Percentiles rank a stretch among this genome's conserved stretches.
phyloP scores from a whole-genome alignment of 23 tunicate species.

The Trididemnum clinides region DNA sequence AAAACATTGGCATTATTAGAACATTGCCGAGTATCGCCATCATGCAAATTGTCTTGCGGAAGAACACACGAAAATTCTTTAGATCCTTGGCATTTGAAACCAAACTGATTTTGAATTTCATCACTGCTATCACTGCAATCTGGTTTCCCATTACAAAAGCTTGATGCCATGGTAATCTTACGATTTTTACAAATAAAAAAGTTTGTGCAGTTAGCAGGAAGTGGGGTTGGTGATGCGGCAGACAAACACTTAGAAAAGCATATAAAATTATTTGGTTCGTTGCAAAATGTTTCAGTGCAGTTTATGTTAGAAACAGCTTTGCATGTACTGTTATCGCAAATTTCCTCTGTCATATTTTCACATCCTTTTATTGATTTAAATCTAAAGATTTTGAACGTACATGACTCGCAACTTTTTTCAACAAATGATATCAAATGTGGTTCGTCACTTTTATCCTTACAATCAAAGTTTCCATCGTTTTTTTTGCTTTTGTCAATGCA shows the following conservation, averaged over 20 bases:
- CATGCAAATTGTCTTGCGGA: background rate
- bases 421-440: background rate
- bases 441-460: conserved; percentile 9
- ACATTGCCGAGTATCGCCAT: background rate
- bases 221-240: no score
- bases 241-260: background rate
- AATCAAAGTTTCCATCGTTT: background rate
- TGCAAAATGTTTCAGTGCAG: background rate
- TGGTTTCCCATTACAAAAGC: background rate
- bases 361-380: background rate
- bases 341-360: background rate
- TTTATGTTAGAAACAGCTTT: background rate
- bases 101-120: conserved; percentile 4
- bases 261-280: background rate
- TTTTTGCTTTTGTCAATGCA: background rate
- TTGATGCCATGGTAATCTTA: background rate
- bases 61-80: conserved; percentile 12
- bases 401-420: background rate
- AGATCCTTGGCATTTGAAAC: background rate
- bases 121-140: background rate
- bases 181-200: background rate
- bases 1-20: background rate
- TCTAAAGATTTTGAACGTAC: background rate
- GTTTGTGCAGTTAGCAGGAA: background rate
- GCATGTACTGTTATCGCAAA: background rate